A percentile compares a stretch with the other conserved stretches of the same genome.
Conservation (phyloP, 2,797 vertebrate genomes). For the Fratercula arctica region DNA sequence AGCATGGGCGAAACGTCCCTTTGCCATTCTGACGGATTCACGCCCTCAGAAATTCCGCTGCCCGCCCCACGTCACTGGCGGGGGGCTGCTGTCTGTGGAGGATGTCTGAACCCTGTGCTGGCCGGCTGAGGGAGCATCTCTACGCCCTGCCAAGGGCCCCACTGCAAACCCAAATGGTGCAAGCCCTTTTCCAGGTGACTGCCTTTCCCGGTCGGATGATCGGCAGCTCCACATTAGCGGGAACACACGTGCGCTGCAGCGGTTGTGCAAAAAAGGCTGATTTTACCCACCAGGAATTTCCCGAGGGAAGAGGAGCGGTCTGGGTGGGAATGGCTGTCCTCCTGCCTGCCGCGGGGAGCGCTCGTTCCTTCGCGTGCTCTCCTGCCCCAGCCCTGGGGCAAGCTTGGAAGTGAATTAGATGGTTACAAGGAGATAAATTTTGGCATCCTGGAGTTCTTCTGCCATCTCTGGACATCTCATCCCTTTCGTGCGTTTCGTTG, state of each 20-base stretch:
- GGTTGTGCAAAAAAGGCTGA: background rate
- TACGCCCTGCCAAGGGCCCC: background rate
- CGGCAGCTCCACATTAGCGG: background rate
- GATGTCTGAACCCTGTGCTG: background rate
- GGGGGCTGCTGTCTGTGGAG: background rate
- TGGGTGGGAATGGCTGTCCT: background rate
- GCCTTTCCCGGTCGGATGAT: background rate
- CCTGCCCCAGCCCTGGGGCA: background rate
- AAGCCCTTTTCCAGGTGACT: background rate
- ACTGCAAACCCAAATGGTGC: background rate
- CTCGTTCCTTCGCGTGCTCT: background rate
- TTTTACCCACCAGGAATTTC: background rate
- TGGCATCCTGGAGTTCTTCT: background rate
- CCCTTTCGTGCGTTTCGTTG: background rate
- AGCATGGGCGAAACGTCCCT: background rate
- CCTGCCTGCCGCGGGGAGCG: accelerated
- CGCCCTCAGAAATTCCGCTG: background rate
- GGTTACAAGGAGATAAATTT: background rate
- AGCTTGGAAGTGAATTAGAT: background rate
- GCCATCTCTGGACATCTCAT: background rate
- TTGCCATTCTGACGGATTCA: background rate
- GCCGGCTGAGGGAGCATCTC: background rate
- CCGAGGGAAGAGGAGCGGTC: background rate
- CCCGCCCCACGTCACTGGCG: no score
- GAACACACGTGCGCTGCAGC: accelerated